Conservation (phyloP, 1,140 invertebrate species). For the Zaprionus lachaisei region DNA sequence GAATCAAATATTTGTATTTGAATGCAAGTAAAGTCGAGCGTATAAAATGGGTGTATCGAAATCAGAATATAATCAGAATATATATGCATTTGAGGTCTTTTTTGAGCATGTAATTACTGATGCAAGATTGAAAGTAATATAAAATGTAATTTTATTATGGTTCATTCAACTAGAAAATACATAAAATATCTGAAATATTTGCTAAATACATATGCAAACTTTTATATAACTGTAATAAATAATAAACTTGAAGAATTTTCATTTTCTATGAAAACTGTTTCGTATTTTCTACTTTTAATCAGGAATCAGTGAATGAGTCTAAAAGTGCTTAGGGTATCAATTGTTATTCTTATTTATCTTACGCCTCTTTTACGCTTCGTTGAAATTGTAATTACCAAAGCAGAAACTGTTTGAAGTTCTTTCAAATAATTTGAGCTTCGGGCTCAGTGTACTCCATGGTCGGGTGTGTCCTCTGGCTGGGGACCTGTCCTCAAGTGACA, state of each 20-base stretch:
- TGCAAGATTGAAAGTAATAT: not conserved
- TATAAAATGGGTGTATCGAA: not conserved
- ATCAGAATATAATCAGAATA: not conserved
- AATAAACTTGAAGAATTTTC: too few species aligned
- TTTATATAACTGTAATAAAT: too few species aligned
- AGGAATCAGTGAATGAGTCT: not conserved
- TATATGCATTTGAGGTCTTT: not conserved
- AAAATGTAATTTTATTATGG: too few species aligned
- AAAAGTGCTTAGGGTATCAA: not conserved
- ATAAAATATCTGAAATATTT: too few species aligned
- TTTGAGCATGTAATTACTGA: not conserved
- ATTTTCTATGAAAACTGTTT: not conserved
- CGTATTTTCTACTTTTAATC: not conserved
- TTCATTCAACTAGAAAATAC: too few species aligned
- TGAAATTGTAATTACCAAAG: not conserved
- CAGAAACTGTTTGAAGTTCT: conserved; percentile 1
- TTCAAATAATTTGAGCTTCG: not conserved
- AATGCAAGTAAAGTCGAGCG: not conserved
- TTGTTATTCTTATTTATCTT: not conserved
- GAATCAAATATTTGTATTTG: conserved; percentile 18
- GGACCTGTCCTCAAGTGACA: conserved; percentile 12
- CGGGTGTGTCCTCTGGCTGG: not conserved
- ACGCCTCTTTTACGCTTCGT: not conserved
- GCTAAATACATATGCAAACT: too few species aligned
- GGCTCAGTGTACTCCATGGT: not conserved